Base-by-base conservation (phyloP, 2,888 invertebrate genomes). In the Nomada hirtipes region DNA sequence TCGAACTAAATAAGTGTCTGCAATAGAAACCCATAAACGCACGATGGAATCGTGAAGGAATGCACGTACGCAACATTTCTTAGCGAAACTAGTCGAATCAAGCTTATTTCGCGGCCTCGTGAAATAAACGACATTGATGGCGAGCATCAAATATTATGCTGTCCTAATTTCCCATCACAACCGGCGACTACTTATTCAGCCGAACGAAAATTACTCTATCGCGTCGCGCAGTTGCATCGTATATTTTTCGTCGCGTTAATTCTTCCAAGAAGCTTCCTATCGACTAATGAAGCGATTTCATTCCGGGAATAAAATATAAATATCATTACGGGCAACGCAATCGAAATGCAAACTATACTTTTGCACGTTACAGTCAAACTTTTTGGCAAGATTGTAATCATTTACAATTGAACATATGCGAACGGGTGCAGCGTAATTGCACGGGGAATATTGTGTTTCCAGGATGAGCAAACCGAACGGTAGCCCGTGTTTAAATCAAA, bases 401-500 rank as follows among this genome's bases (percentile, higher is more conserved):
- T 36, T 36, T 36, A 7, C 36, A 36, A 7, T 36, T 36, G 36
- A 7, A 36, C 36, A 7, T 36, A 36, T 36, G 36, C 0, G 4
- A 7, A 36, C 36, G 36, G 7, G 7, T 36, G 36, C 36, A 7
- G 36, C 1, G 36, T 36, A 36, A 36, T 36, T 15, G 1, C 11
- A 20, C 1, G 1, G 0, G 15, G 53, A 47, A 69, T 44, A 26
- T 59, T 74, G 13, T 9, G 53, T 71, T 85, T 86, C 20, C 75
- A 92, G 89, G 80, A 93, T 93, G 93, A 92, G 87, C 85, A 90
- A 88, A 60, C 75, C 76, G 63, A 87, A 88, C 74, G 84, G 76
- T 23, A 84, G 86, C 42, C 85, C 76, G 26, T 88, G 88, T 69
- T 85, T 82, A 26, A 86, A 88, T 50, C 86, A 86, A 63, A 88